Evolutionary conservation across 2,113 vertebrate genomes (phyloP), one percentile per base, ranked within the genome.

Genomic region (Vimba vimba): DNA sequence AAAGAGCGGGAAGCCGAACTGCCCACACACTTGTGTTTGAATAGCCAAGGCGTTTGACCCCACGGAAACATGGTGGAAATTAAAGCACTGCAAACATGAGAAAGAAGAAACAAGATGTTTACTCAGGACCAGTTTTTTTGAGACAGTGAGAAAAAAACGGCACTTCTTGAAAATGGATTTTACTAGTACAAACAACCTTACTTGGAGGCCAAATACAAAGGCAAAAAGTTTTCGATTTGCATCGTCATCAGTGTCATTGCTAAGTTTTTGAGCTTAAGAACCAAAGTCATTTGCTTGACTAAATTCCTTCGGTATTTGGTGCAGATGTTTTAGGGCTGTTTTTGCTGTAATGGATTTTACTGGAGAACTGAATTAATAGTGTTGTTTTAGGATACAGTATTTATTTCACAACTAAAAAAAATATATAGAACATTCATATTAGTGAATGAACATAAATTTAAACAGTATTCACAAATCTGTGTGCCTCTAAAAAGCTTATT

Each of bases 1-100:
- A 89, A 89, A 83, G 79, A 89, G 79, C 59, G 66, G 88, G 88
- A 87, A 83, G 64, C 69, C 57, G 1, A 36, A 33, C 50, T 69
- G 66, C 47, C 68, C 57, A 30, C 66, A 76, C 47, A 52, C 39
- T 30, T 86, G 27, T 76, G 69, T 39, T 52, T 82, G 57, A 82
- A 64, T 66, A 60, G 68, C 10, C 6, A 86, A 59, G 23, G 64
- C 1, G 17, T 27, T 50, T 76, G 79, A 86, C 43, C 30, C 55
- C 6, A 36, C 3, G 0, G 1, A 68, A 30, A 30, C 21, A 77
- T 25, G 25, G 10, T 45, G 33, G 64, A 82, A 85, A 83, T 21
- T 4, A 84, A 80, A 57, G 43, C 30, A 64, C 68, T 79, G 36
- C 57, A 55, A 39, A 82, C 50, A 52, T 9, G 8, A 43, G 27